Evolutionary conservation across 2,888 invertebrate species (phyloP).

Genomic region (Autographa gamma): DNA sequence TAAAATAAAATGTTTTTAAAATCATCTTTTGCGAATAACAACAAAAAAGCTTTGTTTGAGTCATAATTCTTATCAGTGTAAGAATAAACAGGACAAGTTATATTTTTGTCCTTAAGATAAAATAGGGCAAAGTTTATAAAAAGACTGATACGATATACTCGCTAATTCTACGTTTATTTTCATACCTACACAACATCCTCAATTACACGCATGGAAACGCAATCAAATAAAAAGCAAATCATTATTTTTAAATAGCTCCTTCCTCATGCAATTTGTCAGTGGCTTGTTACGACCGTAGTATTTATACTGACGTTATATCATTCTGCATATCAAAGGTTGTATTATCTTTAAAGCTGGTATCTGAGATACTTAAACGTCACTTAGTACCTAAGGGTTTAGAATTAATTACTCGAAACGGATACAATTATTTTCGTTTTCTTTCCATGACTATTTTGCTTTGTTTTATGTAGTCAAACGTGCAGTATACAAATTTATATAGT

Average conservation of each 20-base stretch:
- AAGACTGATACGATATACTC: background rate
- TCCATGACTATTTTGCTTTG: too few relatives aligned
- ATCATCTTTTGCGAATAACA: too few relatives aligned
- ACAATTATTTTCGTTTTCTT: background rate
- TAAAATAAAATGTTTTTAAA: too few relatives aligned
- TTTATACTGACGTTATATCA: background rate
- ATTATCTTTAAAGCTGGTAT: background rate
- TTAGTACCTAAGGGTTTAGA: background rate
- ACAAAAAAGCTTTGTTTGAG: too few relatives aligned
- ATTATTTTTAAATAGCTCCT: conserved; percentile 25
- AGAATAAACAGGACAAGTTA: too few relatives aligned
- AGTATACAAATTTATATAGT: too few relatives aligned
- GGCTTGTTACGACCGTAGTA: background rate
- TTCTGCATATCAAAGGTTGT: background rate
- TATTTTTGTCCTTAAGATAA: too few relatives aligned
- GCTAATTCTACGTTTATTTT: background rate
- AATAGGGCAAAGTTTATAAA: background rate
- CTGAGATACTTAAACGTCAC: background rate
- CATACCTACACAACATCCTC: background rate
- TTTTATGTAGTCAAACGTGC: too few relatives aligned
- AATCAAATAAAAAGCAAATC: background rate
- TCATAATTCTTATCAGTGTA: too few relatives aligned
- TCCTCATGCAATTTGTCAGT: conserved; percentile 5
- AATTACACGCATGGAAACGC: conserved; percentile 22
- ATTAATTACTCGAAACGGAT: background rate